Conservation (phyloP, 2,888 invertebrate species). For the Athalia circularis region DNA sequence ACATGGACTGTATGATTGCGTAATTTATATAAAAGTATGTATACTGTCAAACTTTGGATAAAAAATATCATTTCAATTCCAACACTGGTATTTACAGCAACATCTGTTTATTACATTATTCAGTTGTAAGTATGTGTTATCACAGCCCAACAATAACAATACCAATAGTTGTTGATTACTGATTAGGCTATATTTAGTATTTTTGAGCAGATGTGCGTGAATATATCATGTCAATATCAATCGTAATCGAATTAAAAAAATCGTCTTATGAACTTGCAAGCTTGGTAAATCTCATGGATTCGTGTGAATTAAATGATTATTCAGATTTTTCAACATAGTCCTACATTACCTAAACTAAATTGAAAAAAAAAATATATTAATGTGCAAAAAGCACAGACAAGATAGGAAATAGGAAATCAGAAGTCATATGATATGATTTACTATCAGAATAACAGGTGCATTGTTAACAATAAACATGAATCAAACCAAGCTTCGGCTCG, state of each 20-base stretch:
- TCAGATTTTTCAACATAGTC: neutral
- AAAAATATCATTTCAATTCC: conserved; percentile 10
- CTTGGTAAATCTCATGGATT: conserved; percentile 2
- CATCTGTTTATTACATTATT: conserved; percentile 13
- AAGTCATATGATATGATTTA: neutral
- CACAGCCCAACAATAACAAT: conserved; percentile 42
- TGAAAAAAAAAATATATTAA: neutral
- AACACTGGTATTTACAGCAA: conserved; percentile 16
- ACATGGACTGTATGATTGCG: conserved; percentile 14
- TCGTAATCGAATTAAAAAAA: conserved; percentile 36
- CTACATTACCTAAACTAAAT: conserved; percentile 2
- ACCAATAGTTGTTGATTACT: conserved; percentile 33
- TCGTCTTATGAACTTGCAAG: conserved; percentile 8
- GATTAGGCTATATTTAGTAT: conserved; percentile 1
- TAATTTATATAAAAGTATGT: conserved; percentile 1
- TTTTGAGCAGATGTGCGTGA: conserved; percentile 6
- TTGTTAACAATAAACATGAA: too few species aligned
- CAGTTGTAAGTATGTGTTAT: conserved; percentile 36
- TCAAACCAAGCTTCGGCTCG: too few species aligned
- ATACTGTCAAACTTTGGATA: conserved; percentile 7
- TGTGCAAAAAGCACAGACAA: conserved; percentile 1
- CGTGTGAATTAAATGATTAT: conserved; percentile 8
- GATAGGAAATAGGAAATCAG: conserved; percentile 8
- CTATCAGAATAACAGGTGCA: too few species aligned
- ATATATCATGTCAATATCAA: conserved; percentile 45